Evolutionary conservation across 2,113 vertebrate species (phyloP), one percentile per base, ranked within the genome.

Genomic region (Otolemur garnettii): DNA sequence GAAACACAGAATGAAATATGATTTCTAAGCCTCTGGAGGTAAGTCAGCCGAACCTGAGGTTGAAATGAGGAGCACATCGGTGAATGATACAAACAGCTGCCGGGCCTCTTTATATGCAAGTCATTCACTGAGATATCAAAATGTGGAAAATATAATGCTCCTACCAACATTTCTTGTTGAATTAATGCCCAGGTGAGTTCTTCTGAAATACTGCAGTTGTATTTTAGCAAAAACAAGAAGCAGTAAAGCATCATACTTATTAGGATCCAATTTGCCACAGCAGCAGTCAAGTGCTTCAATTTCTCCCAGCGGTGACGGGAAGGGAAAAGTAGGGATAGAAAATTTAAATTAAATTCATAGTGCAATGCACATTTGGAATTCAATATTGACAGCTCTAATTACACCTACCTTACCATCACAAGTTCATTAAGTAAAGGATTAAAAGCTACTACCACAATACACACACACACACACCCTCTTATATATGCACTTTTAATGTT

Each of bases 241-340:
- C 98, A 98, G 97, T 98, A 98, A 98, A 98, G 97, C 98, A 97
- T 98, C 98, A 93, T 97, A 97, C 97, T 98, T 98, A 98, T 98
- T 98, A 98, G 97, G 96, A 98, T 98, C 98, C 98, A 98, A 98
- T 99, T 98, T 99, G 97, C 98, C 98, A 98, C 97, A 98, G 98
- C 96, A 98, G 97, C 98, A 98, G 98, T 97, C 98, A 98, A 98
- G 98, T 98, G 98, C 94, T 98, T 98, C 98, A 97, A 57, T 90
- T 95, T 98, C 89, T 98, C 98, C 98, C 98, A 98, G 94, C 97
- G 96, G 98, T 98, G 97, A 97, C 28, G 22, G 85, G 14, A 42
- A 98, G 94, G 90, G 95, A 98, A 96, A 97, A 96, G 69, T 93
- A 97, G 94, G 97, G 96, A 98, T 95, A 96, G 74, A 96, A 92